Evolutionary conservation across 2,888 invertebrate genomes (phyloP), one percentile per base, ranked within the genome.

Genomic region (Strigamia crassipes): DNA sequence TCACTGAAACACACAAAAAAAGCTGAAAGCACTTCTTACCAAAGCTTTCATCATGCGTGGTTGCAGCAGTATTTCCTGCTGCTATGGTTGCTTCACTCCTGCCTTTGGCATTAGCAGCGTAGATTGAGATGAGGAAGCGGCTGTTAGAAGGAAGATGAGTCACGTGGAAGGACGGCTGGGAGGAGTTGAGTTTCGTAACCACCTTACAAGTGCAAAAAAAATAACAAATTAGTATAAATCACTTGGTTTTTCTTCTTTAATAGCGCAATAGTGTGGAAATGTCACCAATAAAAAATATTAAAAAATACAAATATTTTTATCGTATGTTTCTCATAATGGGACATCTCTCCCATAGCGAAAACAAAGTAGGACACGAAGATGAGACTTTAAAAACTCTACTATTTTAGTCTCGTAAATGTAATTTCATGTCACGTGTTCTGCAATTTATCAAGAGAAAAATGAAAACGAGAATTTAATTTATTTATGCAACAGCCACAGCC

Each of bases 51-150:
- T 66, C 66, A 66, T 66, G 66, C 66, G 66, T 66, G 66, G 66
- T 66, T 66, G 66, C 66, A 66, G 66, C 66, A 27, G 66, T 66
- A 66, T 66, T 66, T 66, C 66, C 66, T 66, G 66, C 66, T 66
- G 66, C 66, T 66, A 66, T 42, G 42, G 78, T 78, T 1, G 80
- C 6, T 73, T 82, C 73, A 77, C 83, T 83, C 23, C 82, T 81
- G 42, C 83, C 83, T 51, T 83, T 83, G 41, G 42, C 66, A 42
- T 83, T 83, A 31, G 80, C 61, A 56, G 83, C 82, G 77, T 82
- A 82, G 23, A 83, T 82, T 21, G 83, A 80, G 38, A 83, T 80
- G 77, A 82, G 31, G 56, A 81, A 83, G 73, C 80, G 73, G 38
- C 79, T 78, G 46, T 82, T 82, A 73, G 83, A 82, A 77, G 78